Conservation (phyloP, 2,888 invertebrate genomes). For the Lasioglossum marginatum region DNA sequence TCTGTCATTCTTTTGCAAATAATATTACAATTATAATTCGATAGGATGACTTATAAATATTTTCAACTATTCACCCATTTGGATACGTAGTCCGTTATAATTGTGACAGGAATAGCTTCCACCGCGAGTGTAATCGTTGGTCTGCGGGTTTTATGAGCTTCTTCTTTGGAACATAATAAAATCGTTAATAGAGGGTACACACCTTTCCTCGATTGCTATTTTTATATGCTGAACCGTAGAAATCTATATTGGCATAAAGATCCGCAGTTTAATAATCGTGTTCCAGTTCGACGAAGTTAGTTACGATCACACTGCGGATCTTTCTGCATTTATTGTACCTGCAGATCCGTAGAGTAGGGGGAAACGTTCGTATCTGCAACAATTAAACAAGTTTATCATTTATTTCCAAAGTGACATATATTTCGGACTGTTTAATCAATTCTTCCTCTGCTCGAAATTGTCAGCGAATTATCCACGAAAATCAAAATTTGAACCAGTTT, state of each 20-base stretch:
- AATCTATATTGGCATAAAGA: neutral
- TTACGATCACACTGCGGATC: neutral
- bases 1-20: neutral
- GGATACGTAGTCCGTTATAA: neutral
- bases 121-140: neutral
- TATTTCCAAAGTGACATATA: neutral
- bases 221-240: constrained; percentile 1
- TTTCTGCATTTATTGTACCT: neutral
- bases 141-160: constrained; percentile 1
- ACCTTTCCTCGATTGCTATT: neutral
- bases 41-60: neutral
- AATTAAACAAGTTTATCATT: neutral
- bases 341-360: neutral
- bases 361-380: neutral
- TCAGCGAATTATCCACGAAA: neutral
- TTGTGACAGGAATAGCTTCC: neutral
- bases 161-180: constrained; percentile 1
- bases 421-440: neutral
- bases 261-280: neutral
- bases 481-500: neutral
- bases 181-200: constrained; percentile 12
- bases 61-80: neutral
- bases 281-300: neutral
- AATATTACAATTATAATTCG: neutral
- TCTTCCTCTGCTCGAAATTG: too few species aligned